phyloP scores from a whole-genome alignment of 2,797 vertebrate species.

The Onychomys arenicola region DNA sequence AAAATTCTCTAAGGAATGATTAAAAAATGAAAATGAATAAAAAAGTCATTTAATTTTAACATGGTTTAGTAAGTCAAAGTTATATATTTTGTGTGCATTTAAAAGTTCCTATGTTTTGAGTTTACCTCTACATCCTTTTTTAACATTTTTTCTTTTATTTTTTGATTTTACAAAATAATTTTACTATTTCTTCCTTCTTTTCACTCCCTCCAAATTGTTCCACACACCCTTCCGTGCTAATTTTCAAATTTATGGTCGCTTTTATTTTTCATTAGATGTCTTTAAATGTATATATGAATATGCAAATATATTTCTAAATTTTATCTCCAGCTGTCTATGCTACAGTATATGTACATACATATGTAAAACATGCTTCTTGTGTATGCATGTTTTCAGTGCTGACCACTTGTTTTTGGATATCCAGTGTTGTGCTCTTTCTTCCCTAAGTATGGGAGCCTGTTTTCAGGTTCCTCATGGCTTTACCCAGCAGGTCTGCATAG shows the following conservation, averaged over 20 bases:
- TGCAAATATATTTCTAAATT: not conserved
- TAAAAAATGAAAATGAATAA: not conserved
- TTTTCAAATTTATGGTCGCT: not conserved
- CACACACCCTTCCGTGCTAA: not conserved
- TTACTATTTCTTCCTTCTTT: not conserved
- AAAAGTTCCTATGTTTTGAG: not conserved
- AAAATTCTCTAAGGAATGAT: not conserved
- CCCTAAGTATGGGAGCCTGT: too few relatives aligned
- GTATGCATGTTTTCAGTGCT: not conserved
- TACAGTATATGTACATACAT: not conserved
- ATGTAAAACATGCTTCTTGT: not conserved
- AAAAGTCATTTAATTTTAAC: not conserved
- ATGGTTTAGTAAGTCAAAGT: not conserved
- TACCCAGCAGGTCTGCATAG: too few relatives aligned
- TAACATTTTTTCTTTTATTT: too few relatives aligned
- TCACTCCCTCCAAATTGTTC: too few relatives aligned
- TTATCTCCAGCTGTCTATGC: not conserved
- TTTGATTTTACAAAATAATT: not conserved
- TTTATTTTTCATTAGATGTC: not conserved
- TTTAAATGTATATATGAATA: not conserved
- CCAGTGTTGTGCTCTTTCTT: not conserved
- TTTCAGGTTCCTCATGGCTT: too few relatives aligned
- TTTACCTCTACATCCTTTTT: too few relatives aligned
- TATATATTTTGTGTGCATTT: not conserved
- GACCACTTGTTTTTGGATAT: not conserved